Base-by-base conservation (phyloP, 1,140 invertebrate genomes). In the Drosophila nannoptera region DNA sequence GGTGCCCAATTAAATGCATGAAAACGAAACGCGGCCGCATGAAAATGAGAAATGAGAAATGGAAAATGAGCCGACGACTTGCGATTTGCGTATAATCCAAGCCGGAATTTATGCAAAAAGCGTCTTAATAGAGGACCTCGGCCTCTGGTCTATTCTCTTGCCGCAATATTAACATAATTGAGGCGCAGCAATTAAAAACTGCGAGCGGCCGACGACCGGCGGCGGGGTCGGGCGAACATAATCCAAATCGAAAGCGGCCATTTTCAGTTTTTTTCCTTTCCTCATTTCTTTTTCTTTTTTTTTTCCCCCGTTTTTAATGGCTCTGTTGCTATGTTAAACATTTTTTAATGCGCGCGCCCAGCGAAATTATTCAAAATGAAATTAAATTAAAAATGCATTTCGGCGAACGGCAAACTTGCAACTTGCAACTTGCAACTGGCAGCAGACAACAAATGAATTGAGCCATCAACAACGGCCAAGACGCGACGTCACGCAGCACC, bases 301-400 rank as follows among this genome's bases (percentile, higher is more conserved):
- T 22, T 22, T 22, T 22, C 22, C 3, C 22, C 22, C 22, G 22
- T 22, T 3, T 84, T 84, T 84, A 84, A 86, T 84, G 81, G 76
- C 52, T 84, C 69, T 75, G 62, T 16, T 67, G 65, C 54, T 59
- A 70, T 78, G 64, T 73, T 77, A 60, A 76, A 64, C 61, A 76
- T 77, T 64, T 64, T 67, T 53, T 75, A 75, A 73, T 73, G 73
- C 61, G 70, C 68, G 62, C 64, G 58, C 42, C 42, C 61, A 50
- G 49, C 43, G 52, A 70, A 77, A 81, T 82, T 81, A 81, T 70
- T 80, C 50, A 50, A 64, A 75, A 75, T 48, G 59, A 75, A 72
- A 86, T 84, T 80, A 86, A 84, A 84, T 84, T 84, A 84, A 84
- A 84, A 84, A 84, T 84, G 80, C 80, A 84, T 84, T 84, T 84